Evolutionary conservation across 2,113 vertebrate genomes (phyloP), one percentile per base, ranked within the genome.

Genomic region (Choloepus hoffmanni): DNA sequence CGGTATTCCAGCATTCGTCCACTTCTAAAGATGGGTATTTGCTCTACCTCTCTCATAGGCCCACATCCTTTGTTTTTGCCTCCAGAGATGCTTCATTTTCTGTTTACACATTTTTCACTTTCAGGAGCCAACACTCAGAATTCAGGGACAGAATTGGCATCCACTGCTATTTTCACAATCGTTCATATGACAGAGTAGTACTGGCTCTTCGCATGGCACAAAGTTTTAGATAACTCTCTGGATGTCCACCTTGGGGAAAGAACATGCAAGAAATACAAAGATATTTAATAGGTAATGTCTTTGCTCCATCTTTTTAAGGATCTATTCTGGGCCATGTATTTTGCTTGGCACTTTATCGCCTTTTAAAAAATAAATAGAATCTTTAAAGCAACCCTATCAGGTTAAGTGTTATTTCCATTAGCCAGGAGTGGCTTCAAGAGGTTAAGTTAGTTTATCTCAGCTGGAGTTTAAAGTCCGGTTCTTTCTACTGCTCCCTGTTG

Each of bases 281-380:
- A n/a, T 88, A 79, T 14, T 50, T 87, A 82, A 36, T 68, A 91
- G 24, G 3, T 53, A 12, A 24, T 43, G 14, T 76, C 85, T 88
- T 62, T 60, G 28, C 30, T 58, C 48, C 68, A n/a, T 82, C 26
- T 19, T 77, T 82, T 82, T 60, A 24, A 73, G 62, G 48, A n/a
- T 2, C 5, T 70, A 12, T 50, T n/a, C 5, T 67, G 78, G 40
- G 73, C n/a, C 12, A 30, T 16, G 6, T 45, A 60, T 92, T 86
- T 21, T 76, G 28, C 33, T 30, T 55, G 63, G 12, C 11, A 30
- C 36, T 79, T 96, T 48, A 76, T 24, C 77, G 79, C 76, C 36
- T 95, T 90, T 72, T 65, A 36, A 19, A 72, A 70, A 86, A 70
- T 76, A 87, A 84, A 89, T 58, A 16, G 62, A 78, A 83, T 63